A percentile compares a stretch with the other conserved stretches of the same genome.
Evolutionary conservation across 2,888 invertebrate species (phyloP).

Genomic region (Nephrotoma guestfalica): DNA sequence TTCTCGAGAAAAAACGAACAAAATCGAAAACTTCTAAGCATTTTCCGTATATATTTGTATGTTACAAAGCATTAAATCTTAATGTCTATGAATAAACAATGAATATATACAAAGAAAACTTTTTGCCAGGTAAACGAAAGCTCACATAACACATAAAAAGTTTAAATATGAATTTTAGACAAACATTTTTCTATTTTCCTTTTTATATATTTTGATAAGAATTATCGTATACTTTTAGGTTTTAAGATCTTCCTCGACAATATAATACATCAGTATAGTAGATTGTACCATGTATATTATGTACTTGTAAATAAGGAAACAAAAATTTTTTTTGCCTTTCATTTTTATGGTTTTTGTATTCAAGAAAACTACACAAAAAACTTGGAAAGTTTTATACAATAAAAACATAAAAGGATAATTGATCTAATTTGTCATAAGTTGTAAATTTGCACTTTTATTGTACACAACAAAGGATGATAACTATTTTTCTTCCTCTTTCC

Average conservation of each 20-base stretch:
- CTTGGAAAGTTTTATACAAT: background rate
- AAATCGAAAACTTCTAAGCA: background rate
- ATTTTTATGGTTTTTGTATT: background rate
- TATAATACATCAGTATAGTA: background rate
- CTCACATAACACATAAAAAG: background rate
- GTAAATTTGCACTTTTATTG: background rate
- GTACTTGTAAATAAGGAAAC: background rate
- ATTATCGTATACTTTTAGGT: background rate
- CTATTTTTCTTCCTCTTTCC: background rate
- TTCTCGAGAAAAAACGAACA: background rate
- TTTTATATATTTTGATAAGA: background rate
- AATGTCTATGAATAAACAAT: background rate
- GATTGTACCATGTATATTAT: too few species aligned
- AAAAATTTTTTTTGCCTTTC: background rate
- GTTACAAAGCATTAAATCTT: background rate
- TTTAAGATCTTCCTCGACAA: background rate
- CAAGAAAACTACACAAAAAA: background rate
- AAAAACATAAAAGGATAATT: background rate
- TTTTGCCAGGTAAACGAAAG: background rate
- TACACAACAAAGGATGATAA: background rate
- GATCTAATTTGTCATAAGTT: background rate
- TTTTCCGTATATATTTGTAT: background rate
- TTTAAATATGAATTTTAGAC: background rate
- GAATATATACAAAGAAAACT: background rate
- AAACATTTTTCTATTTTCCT: background rate